A percentile compares a stretch with the other conserved stretches of the same genome.
phyloP scores from a whole-genome alignment of 2,888 invertebrate genomes.

The Thecophora atra region DNA sequence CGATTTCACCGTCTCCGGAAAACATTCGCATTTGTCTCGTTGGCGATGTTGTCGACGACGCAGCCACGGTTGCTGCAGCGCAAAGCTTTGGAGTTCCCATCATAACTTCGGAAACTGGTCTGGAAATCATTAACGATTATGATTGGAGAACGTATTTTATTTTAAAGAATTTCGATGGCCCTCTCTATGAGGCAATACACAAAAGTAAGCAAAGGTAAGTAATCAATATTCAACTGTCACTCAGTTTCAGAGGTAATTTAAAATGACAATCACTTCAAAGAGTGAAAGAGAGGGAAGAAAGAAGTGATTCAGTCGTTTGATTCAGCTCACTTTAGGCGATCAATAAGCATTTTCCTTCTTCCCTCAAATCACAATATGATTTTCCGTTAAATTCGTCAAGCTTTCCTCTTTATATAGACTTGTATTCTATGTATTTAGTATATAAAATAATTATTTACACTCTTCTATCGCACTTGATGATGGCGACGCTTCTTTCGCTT shows the following conservation, averaged over 20 bases:
- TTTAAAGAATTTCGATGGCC: conserved; percentile 75
- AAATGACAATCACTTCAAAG: too few species aligned
- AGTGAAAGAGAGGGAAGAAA: too few species aligned
- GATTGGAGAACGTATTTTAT: conserved; percentile 76
- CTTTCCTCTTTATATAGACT: too few species aligned
- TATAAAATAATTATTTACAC: background rate
- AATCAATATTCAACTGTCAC: background rate
- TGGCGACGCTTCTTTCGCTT: background rate
- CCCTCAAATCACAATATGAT: too few species aligned
- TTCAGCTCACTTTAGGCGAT: too few species aligned
- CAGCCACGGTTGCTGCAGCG: conserved; percentile 69
- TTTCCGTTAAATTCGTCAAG: too few species aligned
- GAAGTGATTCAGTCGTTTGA: too few species aligned
- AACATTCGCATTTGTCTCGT: conserved; percentile 74
- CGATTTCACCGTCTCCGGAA: conserved; percentile 64
- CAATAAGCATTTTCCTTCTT: too few species aligned
- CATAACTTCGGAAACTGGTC: conserved; percentile 71
- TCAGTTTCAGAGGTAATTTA: too few species aligned
- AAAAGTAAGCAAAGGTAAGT: conserved; percentile 72
- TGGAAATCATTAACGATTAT: conserved; percentile 70
- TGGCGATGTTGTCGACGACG: conserved; percentile 70
- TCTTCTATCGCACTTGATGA: background rate
- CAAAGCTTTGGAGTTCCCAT: conserved; percentile 73
- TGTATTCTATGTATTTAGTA: too few species aligned
- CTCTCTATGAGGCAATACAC: conserved; percentile 72